Evolutionary conservation across 2,888 invertebrate species (phyloP), one percentile per base, ranked within the genome.

Genomic region (Anarsia innoxiella): DNA sequence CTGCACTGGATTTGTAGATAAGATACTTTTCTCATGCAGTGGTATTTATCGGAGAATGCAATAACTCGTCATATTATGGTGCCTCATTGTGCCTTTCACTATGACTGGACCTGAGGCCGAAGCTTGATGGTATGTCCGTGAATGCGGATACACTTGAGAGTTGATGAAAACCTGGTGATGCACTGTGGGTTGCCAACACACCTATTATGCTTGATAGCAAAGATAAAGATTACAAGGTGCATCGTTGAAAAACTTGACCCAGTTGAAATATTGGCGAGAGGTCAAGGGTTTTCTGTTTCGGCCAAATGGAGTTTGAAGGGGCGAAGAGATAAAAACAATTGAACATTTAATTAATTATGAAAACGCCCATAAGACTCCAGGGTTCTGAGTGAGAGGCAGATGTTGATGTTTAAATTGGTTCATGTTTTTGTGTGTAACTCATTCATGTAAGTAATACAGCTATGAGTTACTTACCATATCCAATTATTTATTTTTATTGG

Each of bases 271-370:
- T 77, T 66, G 63, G 73, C 77, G 69, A 70, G 68, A 69, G 82
- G 84, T 84, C 84, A 84, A 82, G 84, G 84, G 84, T 84, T 84
- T 84, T 84, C 84, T 77, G 59, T 80, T 83, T 79, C 83, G 83
- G 80, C 78, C 65, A 37, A 69, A 72, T 78, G 83, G 83, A 83
- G 83, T 76, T 78, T 77, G 65, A 70, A 57, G 63, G 82, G 83
- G 75, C 77, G 58, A 63, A 63, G 53, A 56, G 50, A 58, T 59
- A 46, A 51, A 55, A 48, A 42, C 44, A 59, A 52, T 49, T 44
- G 56, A 52, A 51, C 50, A n/a, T n/a, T n/a, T 53, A 56, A 51
- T 39, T 53, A 49, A 48, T 44, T 56, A 44, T 57, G n/a, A 56
- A 57, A 59, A 61, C 56, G 74, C 77, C 82, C 77, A 65, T 62